Evolutionary conservation across 2,888 invertebrate genomes (phyloP).

Genomic region (Beris morrisii): DNA sequence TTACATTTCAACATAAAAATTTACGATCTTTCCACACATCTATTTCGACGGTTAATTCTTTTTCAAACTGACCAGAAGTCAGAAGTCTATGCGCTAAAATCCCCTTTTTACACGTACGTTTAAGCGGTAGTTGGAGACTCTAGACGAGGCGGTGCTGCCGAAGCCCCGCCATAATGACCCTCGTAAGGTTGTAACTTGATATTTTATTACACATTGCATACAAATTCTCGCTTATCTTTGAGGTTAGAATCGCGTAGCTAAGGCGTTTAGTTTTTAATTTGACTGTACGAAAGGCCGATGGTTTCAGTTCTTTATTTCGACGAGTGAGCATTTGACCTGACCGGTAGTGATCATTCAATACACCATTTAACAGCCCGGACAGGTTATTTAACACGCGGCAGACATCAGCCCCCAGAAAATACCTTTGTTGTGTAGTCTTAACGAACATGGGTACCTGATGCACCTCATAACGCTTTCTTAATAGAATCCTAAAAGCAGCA

Average conservation of each 20-base stretch:
- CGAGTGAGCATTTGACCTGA: conserved; percentile 14
- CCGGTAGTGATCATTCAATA: conserved; percentile 27
- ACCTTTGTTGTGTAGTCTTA: too few species aligned
- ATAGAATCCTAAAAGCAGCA: too few species aligned
- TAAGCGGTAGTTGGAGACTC: not conserved
- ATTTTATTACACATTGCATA: conserved; percentile 23
- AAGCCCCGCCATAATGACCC: conserved; percentile 19
- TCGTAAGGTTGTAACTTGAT: conserved; percentile 28
- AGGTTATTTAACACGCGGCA: too few species aligned
- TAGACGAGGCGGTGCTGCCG: not conserved
- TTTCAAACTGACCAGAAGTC: conserved; percentile 29
- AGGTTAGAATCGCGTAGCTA: not conserved
- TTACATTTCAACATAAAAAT: conserved; percentile 23
- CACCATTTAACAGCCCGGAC: conserved; percentile 2
- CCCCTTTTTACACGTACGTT: not conserved
- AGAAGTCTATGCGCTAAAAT: conserved; percentile 1
- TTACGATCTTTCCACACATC: conserved; percentile 31
- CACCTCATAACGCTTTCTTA: too few species aligned
- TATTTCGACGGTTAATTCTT: conserved; percentile 25
- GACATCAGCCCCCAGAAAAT: too few species aligned
- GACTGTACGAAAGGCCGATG: conserved; percentile 6
- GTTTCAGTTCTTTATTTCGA: conserved; percentile 11
- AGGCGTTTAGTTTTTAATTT: not conserved
- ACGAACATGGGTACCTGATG: too few species aligned
- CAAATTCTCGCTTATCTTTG: conserved; percentile 16